A percentile compares a stretch with the other conserved stretches of the same genome.
These are phyloP conservation scores for Busseola fusca DNA, from an alignment of 2,888 invertebrate species.

Conservation along the genomic window DNA sequence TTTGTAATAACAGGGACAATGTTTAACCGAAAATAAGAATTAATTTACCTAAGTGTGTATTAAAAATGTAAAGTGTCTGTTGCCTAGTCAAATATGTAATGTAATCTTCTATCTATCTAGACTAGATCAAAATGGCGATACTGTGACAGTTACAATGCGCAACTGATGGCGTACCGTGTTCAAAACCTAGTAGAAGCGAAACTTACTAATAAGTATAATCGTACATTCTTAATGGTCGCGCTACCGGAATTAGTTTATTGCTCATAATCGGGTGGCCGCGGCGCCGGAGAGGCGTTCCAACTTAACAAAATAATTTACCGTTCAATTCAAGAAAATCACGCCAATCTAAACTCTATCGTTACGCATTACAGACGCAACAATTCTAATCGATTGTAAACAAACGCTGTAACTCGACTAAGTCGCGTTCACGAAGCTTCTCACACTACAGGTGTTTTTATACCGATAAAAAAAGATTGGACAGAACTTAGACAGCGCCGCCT, in stretches of 20 bases:
- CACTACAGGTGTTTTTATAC: conserved; percentile 84
- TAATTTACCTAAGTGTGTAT: too few species aligned
- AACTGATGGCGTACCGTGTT: conserved; percentile 22
- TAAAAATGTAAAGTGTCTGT: background rate
- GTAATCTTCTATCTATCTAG: conserved; percentile 39
- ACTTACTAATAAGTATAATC: conserved; percentile 76
- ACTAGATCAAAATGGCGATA: conserved; percentile 34
- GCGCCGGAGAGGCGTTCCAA: conserved; percentile 84
- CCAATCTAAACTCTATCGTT: conserved; percentile 61
- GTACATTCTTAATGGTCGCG: conserved; percentile 79
- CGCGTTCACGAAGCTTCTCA: conserved; percentile 77
- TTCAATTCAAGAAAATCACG: conserved; percentile 31
- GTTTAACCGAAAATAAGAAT: background rate
- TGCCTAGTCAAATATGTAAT: conserved; percentile 29
- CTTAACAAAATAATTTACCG: conserved; percentile 65
- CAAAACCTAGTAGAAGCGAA: conserved; percentile 51
- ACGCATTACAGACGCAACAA: conserved; percentile 33
- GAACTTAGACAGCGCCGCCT: conserved; percentile 75
- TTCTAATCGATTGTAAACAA: conserved; percentile 48
- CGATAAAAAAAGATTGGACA: conserved; percentile 71
- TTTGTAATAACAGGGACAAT: background rate
- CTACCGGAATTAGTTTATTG: conserved; percentile 88
- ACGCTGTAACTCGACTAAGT: conserved; percentile 60
- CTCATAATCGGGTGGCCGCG: conserved; percentile 82
- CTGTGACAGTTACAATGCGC: conserved; percentile 34